Evolutionary conservation across 1,140 invertebrate genomes (phyloP).

Genomic region (Drosophila repleta): DNA sequence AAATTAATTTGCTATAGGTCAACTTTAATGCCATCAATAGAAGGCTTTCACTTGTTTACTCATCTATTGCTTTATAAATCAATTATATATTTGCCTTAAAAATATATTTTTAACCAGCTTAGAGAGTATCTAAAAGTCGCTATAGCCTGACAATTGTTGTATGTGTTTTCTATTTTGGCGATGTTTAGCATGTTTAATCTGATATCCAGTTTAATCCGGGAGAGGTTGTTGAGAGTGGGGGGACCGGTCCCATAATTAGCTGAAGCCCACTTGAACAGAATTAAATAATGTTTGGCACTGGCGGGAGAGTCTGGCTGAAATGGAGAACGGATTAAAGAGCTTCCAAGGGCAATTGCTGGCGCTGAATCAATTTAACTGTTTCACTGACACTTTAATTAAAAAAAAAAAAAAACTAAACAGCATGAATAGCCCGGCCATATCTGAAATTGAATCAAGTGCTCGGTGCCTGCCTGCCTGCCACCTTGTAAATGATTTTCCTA

Average conservation of each 20-base stretch:
- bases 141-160: neutral
- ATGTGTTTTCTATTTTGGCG: neutral
- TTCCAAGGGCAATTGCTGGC: conserved; percentile 35
- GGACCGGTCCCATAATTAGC: conserved; percentile 51
- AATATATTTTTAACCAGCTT: too few relatives aligned
- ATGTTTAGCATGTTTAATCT: conserved; percentile 20
- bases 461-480: neutral
- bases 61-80: neutral
- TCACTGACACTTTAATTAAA: conserved; percentile 53
- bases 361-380: conserved; percentile 45
- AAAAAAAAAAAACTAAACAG: conserved; percentile 48
- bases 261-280: conserved; percentile 56
- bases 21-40: neutral
- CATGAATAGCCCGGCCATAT: conserved; percentile 37
- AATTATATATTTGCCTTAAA: too few relatives aligned
- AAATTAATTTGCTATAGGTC: too few relatives aligned
- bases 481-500: conserved; percentile 16
- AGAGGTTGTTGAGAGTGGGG: neutral
- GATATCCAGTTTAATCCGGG: conserved; percentile 14
- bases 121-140: neutral
- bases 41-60: neutral
- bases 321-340: conserved; percentile 44
- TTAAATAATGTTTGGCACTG: conserved; percentile 65
- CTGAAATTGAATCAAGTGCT: conserved; percentile 63
- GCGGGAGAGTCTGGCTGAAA: conserved; percentile 30